Percentiles rank a stretch among this genome's conserved stretches.
Evolutionary conservation across 2,888 invertebrate species (phyloP).

Genomic region (Drosophila sordidula): DNA sequence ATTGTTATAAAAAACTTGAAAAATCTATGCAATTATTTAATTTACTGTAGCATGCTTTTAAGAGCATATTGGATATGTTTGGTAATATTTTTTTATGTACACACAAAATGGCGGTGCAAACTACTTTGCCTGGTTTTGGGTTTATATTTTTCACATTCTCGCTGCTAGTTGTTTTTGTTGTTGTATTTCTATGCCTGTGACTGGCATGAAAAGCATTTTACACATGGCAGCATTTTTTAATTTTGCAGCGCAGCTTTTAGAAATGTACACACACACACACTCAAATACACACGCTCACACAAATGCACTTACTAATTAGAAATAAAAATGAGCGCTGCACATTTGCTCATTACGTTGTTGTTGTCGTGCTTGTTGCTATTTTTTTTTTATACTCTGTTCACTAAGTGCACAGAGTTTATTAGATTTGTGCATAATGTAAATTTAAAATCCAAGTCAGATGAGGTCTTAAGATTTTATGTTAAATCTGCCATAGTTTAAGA

Average conservation of each 20-base stretch:
- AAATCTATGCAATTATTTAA: constrained; percentile 6
- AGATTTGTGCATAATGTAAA: neutral
- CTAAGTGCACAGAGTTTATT: neutral
- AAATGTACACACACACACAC: constrained; percentile 39
- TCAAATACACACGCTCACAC: constrained; percentile 27
- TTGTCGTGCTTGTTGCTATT: constrained; percentile 10
- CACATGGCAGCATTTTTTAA: constrained; percentile 82
- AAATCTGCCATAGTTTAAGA: no score
- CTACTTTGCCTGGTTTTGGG: constrained; percentile 32
- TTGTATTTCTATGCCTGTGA: constrained; percentile 35
- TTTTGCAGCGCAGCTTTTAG: constrained; percentile 75
- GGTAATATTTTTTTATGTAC: constrained; percentile 16
- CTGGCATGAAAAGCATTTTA: constrained; percentile 79
- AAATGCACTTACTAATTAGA: constrained; percentile 77
- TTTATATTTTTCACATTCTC: constrained; percentile 27
- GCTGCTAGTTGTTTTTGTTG: constrained; percentile 9
- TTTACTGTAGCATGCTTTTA: constrained; percentile 4
- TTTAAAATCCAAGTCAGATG: neutral
- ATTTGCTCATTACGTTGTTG: constrained; percentile 66
- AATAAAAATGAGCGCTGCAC: constrained; percentile 78
- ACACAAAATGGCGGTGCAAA: constrained; percentile 31
- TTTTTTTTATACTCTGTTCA: neutral
- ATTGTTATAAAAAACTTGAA: neutral
- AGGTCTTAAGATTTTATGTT: no score
- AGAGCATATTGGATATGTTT: constrained; percentile 13